Percentiles rank a stretch among this genome's conserved stretches.
These are phyloP conservation scores for Esox masquinongy DNA, from an alignment of 2,797 vertebrate species.

Conservation along the genomic window DNA sequence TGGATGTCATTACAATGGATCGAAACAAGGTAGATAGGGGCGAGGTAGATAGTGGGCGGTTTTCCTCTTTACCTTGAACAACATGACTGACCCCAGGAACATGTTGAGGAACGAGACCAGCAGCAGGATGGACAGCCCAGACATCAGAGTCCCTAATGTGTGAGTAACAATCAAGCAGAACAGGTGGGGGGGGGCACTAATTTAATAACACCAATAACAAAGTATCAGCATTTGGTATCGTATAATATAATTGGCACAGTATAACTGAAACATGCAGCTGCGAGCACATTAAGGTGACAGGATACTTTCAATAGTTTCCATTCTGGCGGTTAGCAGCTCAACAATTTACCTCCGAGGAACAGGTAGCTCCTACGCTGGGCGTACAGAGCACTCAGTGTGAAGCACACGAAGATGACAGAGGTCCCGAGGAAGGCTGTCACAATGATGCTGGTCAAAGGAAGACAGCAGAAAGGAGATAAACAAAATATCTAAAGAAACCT, in stretches of 20 bases:
- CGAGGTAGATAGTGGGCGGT: neutral
- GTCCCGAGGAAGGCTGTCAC: conserved; percentile 83
- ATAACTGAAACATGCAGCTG: neutral
- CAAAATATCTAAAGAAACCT: neutral
- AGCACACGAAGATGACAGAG: conserved; percentile 80
- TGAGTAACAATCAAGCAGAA: neutral
- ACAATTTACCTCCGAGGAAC: conserved; percentile 78
- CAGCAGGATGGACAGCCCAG: conserved; percentile 76
- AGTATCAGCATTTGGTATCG: neutral
- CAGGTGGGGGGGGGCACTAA: neutral
- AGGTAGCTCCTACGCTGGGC: conserved; percentile 82
- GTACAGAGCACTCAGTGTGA: conserved; percentile 82
- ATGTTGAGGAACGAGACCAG: conserved; percentile 78
- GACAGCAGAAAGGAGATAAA: neutral
- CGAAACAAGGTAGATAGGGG: neutral
- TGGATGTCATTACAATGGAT: neutral
- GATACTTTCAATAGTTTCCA: neutral
- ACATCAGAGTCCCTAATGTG: conserved; percentile 76
- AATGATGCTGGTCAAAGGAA: conserved; percentile 74
- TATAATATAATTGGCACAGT: no score
- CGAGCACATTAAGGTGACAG: neutral
- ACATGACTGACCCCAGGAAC: conserved; percentile 75
- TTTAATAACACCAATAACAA: neutral
- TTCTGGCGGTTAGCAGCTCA: neutral
- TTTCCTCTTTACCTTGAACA: conserved; percentile 73